A percentile compares a stretch with the other conserved stretches of the same genome.
phyloP scores from a whole-genome alignment of 2,113 vertebrate genomes.

The Centropus unirufus region DNA sequence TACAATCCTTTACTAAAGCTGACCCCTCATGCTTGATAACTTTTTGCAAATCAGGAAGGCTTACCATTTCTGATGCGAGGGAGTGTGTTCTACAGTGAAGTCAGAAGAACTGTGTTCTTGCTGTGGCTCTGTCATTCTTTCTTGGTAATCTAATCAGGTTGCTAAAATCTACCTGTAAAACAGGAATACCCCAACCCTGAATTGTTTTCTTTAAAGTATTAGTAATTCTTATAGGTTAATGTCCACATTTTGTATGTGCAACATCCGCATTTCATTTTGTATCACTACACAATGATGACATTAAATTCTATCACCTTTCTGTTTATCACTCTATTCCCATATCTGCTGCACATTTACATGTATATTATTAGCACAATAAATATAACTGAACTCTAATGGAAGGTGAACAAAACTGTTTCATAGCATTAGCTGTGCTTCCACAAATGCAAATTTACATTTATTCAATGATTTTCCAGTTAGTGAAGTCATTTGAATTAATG shows the following conservation, averaged over 20 bases:
- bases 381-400: not conserved
- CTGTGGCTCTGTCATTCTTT: not conserved
- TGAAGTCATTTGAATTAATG: not conserved
- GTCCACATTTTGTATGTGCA: not conserved
- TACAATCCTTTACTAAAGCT: not conserved
- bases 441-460: not conserved
- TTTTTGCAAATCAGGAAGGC: not conserved
- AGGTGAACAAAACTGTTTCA: not conserved
- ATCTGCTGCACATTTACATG: not conserved
- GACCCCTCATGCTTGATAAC: not conserved
- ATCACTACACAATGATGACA: not conserved
- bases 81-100: not conserved
- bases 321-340: not conserved
- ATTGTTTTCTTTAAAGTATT: not conserved
- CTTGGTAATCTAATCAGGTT: not conserved
- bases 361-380: not conserved
- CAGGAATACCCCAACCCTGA: not conserved
- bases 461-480: not conserved
- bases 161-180: not conserved
- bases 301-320: not conserved
- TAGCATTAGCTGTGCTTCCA: not conserved
- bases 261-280: not conserved
- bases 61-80: not conserved
- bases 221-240: not conserved
- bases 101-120: not conserved